Conservation (phyloP, 1,140 invertebrate genomes). For the Heliconius congener region DNA sequence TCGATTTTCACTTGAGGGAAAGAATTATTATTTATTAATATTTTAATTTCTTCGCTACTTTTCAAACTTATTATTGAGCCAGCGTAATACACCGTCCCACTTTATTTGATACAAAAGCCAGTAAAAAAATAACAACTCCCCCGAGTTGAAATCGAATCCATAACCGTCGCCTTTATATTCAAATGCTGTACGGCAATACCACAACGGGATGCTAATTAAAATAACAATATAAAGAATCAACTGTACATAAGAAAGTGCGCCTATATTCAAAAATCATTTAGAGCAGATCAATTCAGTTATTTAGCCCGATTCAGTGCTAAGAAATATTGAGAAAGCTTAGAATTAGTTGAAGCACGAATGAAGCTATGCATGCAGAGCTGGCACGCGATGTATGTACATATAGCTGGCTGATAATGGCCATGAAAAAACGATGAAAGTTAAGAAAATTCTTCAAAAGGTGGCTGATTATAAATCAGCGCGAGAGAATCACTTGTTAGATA, state of each 20-base stretch:
- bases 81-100: too few species aligned
- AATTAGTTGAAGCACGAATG: conserved; percentile 30
- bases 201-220: background rate
- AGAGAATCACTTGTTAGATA: background rate
- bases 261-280: conserved; percentile 26
- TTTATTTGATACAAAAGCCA: too few species aligned
- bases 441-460: conserved; percentile 32
- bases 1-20: too few species aligned
- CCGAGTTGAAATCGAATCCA: too few species aligned
- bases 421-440: conserved; percentile 47
- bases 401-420: conserved; percentile 18
- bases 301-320: conserved; percentile 31
- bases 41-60: too few species aligned
- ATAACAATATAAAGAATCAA: background rate
- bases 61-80: too few species aligned
- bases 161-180: too few species aligned
- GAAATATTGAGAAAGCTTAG: conserved; percentile 40
- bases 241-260: conserved; percentile 2
- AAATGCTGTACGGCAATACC: too few species aligned
- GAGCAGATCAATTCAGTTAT: conserved; percentile 38
- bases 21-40: too few species aligned
- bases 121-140: too few species aligned
- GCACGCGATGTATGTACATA: conserved; percentile 39
- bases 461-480: conserved; percentile 31
- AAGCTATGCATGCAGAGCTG: conserved; percentile 33